Conservation (phyloP, 1,140 invertebrate species). For the Heliothis virescens region DNA sequence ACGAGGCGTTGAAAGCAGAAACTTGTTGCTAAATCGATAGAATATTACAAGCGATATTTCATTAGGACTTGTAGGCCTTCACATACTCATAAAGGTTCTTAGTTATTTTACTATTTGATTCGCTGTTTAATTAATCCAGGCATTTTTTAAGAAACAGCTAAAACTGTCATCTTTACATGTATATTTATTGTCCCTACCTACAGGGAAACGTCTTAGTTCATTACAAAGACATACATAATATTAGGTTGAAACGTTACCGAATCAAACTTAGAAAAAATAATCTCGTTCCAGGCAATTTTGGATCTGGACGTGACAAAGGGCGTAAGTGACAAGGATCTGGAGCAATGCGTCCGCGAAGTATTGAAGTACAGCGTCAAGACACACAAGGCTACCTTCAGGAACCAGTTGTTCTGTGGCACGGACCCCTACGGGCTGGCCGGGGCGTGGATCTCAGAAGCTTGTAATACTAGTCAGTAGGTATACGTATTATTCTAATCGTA, state of each 20-base stretch:
- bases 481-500: background rate
- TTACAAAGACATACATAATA: background rate
- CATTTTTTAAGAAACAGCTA: too few relatives aligned
- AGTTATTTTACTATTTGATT: background rate
- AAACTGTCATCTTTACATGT: too few relatives aligned
- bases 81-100: background rate
- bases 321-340: slow-evolving; percentile 83
- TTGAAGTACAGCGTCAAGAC: slow-evolving; percentile 91
- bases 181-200: too few relatives aligned
- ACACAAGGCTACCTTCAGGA: slow-evolving; percentile 90
- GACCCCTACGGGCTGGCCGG: slow-evolving; percentile 92
- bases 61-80: background rate
- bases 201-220: too few relatives aligned
- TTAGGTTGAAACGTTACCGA: background rate
- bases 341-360: slow-evolving; percentile 86
- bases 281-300: slow-evolving; percentile 80
- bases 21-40: background rate
- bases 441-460: slow-evolving; percentile 90
- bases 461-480: slow-evolving; percentile 92
- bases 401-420: slow-evolving; percentile 91
- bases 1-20: background rate
- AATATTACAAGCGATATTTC: background rate
- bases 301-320: slow-evolving; percentile 85
- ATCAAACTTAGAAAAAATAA: background rate
- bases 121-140: background rate